Conservation (phyloP, 92 coral and sea anemone species). For the Zoanthus sociatus region DNA sequence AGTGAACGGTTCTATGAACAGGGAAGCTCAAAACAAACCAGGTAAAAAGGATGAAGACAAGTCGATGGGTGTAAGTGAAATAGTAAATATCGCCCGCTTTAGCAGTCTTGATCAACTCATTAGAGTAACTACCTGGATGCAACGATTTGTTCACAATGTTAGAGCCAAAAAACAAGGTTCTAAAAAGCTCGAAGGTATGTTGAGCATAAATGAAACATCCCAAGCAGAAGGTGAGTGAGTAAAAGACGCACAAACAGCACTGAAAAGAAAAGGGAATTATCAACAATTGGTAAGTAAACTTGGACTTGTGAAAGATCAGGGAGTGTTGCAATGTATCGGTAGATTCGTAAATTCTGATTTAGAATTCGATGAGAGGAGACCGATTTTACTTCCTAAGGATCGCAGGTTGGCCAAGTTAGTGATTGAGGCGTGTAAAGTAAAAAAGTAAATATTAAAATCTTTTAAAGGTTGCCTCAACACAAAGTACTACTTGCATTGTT, state of each 20-base stretch:
- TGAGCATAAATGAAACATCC: neutral
- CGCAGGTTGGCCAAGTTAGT: no score
- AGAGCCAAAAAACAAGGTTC: neutral
- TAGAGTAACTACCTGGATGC: neutral
- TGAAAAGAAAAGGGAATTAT: neutral
- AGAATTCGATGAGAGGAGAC: neutral
- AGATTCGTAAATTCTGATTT: neutral
- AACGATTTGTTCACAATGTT: neutral
- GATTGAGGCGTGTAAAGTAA: neutral
- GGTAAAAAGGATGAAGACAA: neutral
- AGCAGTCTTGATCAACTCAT: neutral
- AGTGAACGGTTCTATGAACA: neutral
- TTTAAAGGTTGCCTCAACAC: neutral
- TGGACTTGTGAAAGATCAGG: no score
- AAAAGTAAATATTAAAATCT: neutral
- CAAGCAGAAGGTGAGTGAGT: neutral
- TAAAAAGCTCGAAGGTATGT: neutral
- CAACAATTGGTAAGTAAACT: no score
- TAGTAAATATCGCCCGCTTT: neutral
- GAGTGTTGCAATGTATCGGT: neutral
- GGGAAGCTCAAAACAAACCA: neutral
- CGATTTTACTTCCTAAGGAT: neutral
- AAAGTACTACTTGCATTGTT: neutral
- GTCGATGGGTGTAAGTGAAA: neutral
- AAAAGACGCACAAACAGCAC: neutral